Percentiles rank a stretch among this genome's conserved stretches.
Conservation (phyloP, 2,888 invertebrate genomes). For the Callosobruchus maculatus region DNA sequence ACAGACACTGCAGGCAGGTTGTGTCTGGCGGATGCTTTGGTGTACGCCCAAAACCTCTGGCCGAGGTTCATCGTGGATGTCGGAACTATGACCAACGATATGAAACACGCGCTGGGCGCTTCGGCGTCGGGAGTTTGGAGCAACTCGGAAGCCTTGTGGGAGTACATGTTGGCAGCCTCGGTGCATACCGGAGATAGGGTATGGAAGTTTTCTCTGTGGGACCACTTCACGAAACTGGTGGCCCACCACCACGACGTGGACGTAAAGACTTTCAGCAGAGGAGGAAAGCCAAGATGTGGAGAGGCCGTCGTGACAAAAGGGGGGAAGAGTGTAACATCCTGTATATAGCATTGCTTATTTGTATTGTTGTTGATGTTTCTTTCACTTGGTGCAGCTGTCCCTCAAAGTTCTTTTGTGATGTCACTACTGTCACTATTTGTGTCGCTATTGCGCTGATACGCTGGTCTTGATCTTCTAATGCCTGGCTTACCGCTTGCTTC, state of each 20-base stretch:
- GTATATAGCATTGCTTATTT: too few relatives aligned
- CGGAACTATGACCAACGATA: constrained; percentile 66
- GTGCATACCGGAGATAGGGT: constrained; percentile 73
- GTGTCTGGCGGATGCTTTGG: constrained; percentile 74
- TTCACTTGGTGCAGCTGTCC: too few relatives aligned
- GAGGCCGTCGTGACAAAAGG: too few relatives aligned
- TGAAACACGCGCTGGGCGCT: constrained; percentile 55
- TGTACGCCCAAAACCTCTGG: constrained; percentile 74
- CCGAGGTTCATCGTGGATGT: constrained; percentile 70
- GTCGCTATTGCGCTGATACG: too few relatives aligned
- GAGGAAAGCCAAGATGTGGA: constrained; percentile 52
- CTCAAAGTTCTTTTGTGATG: too few relatives aligned
- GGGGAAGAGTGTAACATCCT: too few relatives aligned
- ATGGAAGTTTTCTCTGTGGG: constrained; percentile 80
- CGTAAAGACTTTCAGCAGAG: constrained; percentile 53
- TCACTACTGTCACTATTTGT: too few relatives aligned
- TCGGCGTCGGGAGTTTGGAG: constrained; percentile 71
- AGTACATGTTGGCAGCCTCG: constrained; percentile 65
- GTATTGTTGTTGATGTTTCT: too few relatives aligned
- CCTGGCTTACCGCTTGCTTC: too few relatives aligned
- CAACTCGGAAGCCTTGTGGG: constrained; percentile 68
- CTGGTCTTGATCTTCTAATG: too few relatives aligned
- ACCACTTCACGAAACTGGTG: constrained; percentile 62
- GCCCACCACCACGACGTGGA: constrained; percentile 51
- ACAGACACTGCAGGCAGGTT: constrained; percentile 81